phyloP scores from a whole-genome alignment of 2,888 invertebrate genomes.

The Nomada goodeniana region DNA sequence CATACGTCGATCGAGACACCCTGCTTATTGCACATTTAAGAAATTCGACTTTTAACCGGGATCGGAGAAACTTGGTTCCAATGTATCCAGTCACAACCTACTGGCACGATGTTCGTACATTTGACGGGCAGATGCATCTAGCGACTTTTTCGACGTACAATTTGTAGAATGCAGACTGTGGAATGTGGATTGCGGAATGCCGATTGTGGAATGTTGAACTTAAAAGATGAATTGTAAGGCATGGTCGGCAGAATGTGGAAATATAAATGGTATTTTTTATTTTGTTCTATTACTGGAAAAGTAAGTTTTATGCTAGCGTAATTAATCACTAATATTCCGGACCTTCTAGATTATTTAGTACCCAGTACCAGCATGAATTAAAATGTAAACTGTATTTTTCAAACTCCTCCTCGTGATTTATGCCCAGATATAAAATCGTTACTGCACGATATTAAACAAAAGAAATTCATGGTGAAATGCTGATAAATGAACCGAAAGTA shows the following conservation, averaged over 20 bases:
- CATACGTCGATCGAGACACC: background rate
- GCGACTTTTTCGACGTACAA: background rate
- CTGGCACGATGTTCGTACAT: background rate
- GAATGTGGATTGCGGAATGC: background rate
- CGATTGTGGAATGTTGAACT: background rate
- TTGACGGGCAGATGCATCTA: background rate
- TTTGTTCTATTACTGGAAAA: background rate
- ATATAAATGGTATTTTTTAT: slow-evolving; percentile 3
- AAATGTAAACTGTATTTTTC: background rate
- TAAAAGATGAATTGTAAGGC: slow-evolving; percentile 14
- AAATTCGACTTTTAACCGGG: slow-evolving; percentile 14
- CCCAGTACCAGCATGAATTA: background rate
- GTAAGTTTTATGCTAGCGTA: background rate
- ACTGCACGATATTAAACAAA: background rate
- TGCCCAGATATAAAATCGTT: background rate
- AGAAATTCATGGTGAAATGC: background rate
- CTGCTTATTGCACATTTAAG: background rate
- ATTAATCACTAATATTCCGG: too few relatives aligned
- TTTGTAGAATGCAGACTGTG: slow-evolving; percentile 6
- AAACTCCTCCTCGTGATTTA: background rate
- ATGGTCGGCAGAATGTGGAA: background rate
- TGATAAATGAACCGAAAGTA: background rate
- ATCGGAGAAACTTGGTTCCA: background rate
- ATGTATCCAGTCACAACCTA: background rate
- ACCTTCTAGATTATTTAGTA: background rate